Evolutionary conservation across 1,140 invertebrate species (phyloP), one percentile per base, ranked within the genome.

Genomic region (Drosophila ercepeae): DNA sequence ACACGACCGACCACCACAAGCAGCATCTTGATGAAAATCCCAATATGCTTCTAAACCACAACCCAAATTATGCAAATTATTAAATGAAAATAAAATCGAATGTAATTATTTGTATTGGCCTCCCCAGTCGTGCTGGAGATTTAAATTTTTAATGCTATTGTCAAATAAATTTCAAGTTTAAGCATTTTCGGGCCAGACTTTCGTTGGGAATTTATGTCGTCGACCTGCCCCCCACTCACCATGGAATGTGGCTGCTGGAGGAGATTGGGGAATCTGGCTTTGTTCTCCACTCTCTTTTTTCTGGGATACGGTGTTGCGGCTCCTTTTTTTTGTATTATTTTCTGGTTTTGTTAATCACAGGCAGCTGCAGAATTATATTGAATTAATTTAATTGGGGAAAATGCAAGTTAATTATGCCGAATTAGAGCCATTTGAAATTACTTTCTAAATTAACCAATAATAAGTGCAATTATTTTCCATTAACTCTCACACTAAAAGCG

Each of bases 121-220:
- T 21, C 23, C 44, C 8, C 29, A 6, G 14, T 42, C 60, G 60
- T 64, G 55, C 60, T 36, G 55, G n/a, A 61, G 42, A 75, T 78
- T 78, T 61, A 63, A 84, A 65, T 78, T 64, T 69, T 55, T 75
- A 70, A 75, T 84, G 82, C 73, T 18, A 27, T 58, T 74, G 63
- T 75, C 75, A 65, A 77, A 82, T 82, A 82, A 82, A 82, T 78
- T 86, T 84, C 60, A 58, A 67, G 78, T 75, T 79, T 84, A 83
- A 86, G 75, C 79, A 79, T 86, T 83, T 83, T 71, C 61, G 64
- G 57, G 48, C 71, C 53, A 68, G 49, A 59, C 67, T 67, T 83
- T 84, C 69, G 51, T 69, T 60, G 54, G 60, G 46, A 54, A 81
- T 76, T 67, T 67, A 67, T 67, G 34, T 16, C 32, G 3, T 18